These are phyloP conservation scores for Laupala kohalensis DNA, from an alignment of 1,140 invertebrate species.

Conservation along the genomic window DNA sequence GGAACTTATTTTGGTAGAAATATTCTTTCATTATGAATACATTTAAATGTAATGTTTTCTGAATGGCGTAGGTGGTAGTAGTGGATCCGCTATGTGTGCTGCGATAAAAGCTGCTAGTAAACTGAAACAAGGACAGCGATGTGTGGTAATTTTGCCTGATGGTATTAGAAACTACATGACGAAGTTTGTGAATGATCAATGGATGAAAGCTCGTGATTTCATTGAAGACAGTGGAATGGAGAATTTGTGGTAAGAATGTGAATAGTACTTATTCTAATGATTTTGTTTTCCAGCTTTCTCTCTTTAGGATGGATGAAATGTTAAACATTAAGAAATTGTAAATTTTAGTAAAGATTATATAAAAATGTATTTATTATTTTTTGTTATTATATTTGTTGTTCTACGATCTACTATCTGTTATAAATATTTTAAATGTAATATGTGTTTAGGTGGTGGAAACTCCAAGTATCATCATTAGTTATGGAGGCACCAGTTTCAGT, in stretches of 20 bases:
- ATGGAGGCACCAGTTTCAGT: slow-evolving; percentile 44
- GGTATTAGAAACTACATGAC: slow-evolving; percentile 97
- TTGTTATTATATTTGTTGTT: too few species aligned
- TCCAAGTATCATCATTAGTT: slow-evolving; percentile 43
- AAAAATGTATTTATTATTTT: too few species aligned
- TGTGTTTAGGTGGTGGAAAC: slow-evolving; percentile 58
- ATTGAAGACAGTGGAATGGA: slow-evolving; percentile 27
- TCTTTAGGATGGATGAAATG: too few species aligned
- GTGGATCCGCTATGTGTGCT: slow-evolving; percentile 69
- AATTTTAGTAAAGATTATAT: too few species aligned
- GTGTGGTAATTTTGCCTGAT: slow-evolving; percentile 87
- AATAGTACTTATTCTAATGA: too few species aligned
- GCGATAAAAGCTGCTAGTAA: slow-evolving; percentile 68
- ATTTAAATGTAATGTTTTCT: too few species aligned
- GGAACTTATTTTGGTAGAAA: too few species aligned
- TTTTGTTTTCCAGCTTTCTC: too few species aligned
- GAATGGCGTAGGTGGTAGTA: slow-evolving; percentile 64
- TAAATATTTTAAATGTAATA: too few species aligned
- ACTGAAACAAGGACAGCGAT: slow-evolving; percentile 67
- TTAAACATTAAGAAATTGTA: too few species aligned
- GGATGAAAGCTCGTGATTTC: slow-evolving; percentile 82
- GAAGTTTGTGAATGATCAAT: slow-evolving; percentile 89
- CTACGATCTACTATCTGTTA: too few species aligned
- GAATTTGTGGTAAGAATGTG: slow-evolving; percentile 34
- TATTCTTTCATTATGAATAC: slow-evolving; percentile 14